A percentile compares a stretch with the other conserved stretches of the same genome.
Evolutionary conservation across 2,888 invertebrate species (phyloP).

Genomic region (Lucinisca nassula): DNA sequence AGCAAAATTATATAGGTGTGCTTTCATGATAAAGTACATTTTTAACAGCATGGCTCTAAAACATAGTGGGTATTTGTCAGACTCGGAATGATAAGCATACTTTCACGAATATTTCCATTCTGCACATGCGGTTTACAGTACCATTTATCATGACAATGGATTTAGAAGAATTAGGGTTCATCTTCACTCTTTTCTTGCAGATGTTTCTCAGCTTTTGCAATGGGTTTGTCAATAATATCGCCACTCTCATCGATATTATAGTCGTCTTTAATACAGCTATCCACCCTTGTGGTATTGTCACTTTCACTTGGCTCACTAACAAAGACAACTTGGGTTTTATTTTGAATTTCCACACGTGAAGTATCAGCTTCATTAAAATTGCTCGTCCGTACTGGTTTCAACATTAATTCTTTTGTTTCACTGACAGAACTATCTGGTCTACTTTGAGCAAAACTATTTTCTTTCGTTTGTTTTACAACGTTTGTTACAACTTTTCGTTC

Average conservation of each 20-base stretch:
- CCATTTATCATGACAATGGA: no score
- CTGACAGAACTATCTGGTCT: neutral
- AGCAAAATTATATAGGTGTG: no score
- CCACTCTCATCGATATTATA: neutral
- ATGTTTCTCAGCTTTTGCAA: no score
- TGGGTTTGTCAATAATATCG: no score
- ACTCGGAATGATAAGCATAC: no score
- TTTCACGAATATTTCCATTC: no score
- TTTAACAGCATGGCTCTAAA: no score
- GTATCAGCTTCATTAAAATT: neutral
- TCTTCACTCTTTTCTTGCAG: no score
- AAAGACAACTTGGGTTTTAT: constrained; percentile 17
- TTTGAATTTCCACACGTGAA: neutral
- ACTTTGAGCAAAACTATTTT: constrained; percentile 27
- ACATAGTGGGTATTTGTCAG: no score
- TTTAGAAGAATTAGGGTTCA: no score
- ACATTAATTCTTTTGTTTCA: neutral
- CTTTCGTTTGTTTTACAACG: constrained; percentile 46
- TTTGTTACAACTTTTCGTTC: constrained; percentile 74
- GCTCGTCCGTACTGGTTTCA: neutral
- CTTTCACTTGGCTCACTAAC: constrained; percentile 53
- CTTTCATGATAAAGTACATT: no score
- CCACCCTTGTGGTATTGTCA: constrained; percentile 40
- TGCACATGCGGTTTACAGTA: no score
- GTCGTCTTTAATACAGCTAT: neutral